phyloP scores from a whole-genome alignment of 2,888 invertebrate species.

The Electrophaes corylata region DNA sequence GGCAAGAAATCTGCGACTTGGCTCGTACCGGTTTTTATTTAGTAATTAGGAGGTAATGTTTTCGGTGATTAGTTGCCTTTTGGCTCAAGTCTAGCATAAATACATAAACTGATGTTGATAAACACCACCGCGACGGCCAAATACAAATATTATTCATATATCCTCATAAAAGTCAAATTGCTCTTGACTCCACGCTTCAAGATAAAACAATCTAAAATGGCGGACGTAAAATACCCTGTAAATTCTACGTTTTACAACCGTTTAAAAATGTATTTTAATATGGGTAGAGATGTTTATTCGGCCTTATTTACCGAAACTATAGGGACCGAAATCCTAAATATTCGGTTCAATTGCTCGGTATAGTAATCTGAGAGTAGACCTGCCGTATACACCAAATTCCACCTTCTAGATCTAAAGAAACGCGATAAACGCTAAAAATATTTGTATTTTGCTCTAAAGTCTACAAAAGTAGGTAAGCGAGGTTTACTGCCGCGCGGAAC shows the following conservation, averaged over 20 bases:
- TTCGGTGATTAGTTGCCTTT: neutral
- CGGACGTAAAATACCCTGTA: slow-evolving; percentile 18
- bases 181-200: slow-evolving; percentile 9
- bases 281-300: slow-evolving; percentile 7
- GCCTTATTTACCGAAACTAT: neutral
- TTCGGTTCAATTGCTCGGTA: neutral
- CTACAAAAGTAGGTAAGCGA: too few species aligned
- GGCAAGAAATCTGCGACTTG: too few species aligned
- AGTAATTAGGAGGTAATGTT: neutral
- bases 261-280: slow-evolving; percentile 26
- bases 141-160: slow-evolving; percentile 6
- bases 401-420: too few species aligned
- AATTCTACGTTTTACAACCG: slow-evolving; percentile 31
- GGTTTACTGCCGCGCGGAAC: too few species aligned
- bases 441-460: too few species aligned
- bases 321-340: neutral
- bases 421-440: too few species aligned
- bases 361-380: too few species aligned
- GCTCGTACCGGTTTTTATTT: too few species aligned
- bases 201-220: slow-evolving; percentile 22
- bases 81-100: neutral
- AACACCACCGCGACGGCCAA: slow-evolving; percentile 1
- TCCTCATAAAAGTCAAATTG: slow-evolving; percentile 17
- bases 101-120: neutral
- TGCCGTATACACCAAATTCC: too few species aligned